These are phyloP conservation scores for Hemicordylus capensis DNA, from an alignment of 2,113 vertebrate species.

Conservation along the genomic window DNA sequence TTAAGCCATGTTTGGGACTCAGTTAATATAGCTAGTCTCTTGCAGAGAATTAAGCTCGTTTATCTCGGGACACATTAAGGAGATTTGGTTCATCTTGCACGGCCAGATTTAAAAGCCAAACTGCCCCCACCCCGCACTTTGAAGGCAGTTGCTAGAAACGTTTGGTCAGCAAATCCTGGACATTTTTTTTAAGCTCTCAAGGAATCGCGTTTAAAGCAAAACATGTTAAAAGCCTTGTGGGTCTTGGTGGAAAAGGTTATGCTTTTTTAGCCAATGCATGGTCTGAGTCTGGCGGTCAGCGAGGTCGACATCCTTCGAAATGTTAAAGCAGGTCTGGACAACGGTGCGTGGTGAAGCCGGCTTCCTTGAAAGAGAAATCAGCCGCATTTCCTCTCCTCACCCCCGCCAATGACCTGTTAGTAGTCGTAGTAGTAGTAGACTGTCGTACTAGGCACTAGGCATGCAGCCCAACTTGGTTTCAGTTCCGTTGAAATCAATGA, in stretches of 20 bases:
- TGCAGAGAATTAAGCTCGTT: constrained; percentile 7
- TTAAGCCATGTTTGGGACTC: neutral
- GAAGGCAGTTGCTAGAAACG: neutral
- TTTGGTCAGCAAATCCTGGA: neutral
- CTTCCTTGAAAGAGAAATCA: neutral
- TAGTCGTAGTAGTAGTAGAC: neutral
- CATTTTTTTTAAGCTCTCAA: neutral
- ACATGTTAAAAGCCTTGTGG: neutral
- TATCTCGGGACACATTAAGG: constrained; percentile 12
- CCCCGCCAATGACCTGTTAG: neutral
- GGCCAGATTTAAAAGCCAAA: constrained; percentile 16
- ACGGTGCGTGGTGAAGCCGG: neutral
- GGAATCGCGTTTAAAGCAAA: neutral
- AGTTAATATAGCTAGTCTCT: neutral
- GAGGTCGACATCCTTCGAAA: too few relatives aligned
- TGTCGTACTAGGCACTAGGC: neutral
- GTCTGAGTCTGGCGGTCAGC: neutral
- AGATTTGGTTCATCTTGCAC: constrained; percentile 15
- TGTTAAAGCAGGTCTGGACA: neutral
- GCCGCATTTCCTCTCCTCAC: neutral
- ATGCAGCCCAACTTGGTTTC: neutral
- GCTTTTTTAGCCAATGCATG: too few relatives aligned
- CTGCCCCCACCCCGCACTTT: neutral
- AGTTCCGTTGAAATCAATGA: neutral
- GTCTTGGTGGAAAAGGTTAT: neutral